phyloP scores from a whole-genome alignment of 92 coral and sea anemone species.

The Umimayanthus kanabou region DNA sequence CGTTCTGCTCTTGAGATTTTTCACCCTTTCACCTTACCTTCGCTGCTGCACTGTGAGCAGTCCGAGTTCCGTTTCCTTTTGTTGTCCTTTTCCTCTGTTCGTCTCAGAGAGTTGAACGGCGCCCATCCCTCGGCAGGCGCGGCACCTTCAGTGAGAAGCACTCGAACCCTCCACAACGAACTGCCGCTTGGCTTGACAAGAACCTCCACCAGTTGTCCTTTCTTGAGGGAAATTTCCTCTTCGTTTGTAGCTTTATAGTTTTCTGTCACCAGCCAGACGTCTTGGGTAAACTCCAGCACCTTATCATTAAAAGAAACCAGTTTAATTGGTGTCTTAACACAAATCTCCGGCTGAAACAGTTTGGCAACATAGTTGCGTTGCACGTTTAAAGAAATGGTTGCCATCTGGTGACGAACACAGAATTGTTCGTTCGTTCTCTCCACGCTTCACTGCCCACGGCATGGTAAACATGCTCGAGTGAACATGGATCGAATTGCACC shows the following conservation, averaged over 20 bases:
- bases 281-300: conserved; percentile 78
- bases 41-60: conserved; percentile 97
- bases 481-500: conserved; percentile 22
- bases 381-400: background rate
- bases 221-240: conserved; percentile 95
- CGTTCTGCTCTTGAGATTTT: background rate
- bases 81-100: conserved; percentile 80
- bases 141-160: conserved; percentile 81
- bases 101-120: conserved; percentile 76
- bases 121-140: conserved; percentile 93
- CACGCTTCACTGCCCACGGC: conserved; percentile 34
- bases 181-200: conserved; percentile 93
- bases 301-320: conserved; percentile 70
- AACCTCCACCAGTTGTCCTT: conserved; percentile 94
- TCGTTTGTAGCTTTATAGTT: conserved; percentile 86
- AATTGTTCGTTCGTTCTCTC: background rate
- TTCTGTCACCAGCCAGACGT: conserved; percentile 87
- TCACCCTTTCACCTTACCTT: conserved; percentile 66
- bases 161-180: conserved; percentile 89
- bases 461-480: conserved; percentile 27
- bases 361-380: background rate
- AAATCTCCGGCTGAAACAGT: conserved; percentile 61
- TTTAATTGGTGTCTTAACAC: conserved; percentile 72
- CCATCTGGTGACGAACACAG: conserved; percentile 12
- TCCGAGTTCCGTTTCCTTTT: conserved; percentile 87